Conservation (phyloP, 2,888 invertebrate genomes). For the Troglohyphantes excavatus region DNA sequence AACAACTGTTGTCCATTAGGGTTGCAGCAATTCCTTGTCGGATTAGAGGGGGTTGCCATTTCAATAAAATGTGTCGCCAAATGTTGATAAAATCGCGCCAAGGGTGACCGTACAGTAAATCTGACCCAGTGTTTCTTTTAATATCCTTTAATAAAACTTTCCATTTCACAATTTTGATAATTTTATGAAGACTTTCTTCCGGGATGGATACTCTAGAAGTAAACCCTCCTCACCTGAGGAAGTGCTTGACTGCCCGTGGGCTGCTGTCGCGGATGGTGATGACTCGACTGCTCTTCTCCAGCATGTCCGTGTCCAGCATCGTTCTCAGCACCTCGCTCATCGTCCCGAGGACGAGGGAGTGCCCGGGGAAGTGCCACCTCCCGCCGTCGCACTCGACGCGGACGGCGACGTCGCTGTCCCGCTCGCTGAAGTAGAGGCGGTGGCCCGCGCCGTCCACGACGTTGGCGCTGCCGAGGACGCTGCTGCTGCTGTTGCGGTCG, state of each 20-base stretch:
- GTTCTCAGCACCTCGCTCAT: constrained; percentile 70
- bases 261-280: constrained; percentile 50
- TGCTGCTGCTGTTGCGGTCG: not conserved
- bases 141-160: too few relatives aligned
- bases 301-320: constrained; percentile 64
- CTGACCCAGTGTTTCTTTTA: too few relatives aligned
- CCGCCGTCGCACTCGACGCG: constrained; percentile 49
- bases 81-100: too few relatives aligned
- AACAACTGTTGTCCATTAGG: too few relatives aligned
- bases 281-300: constrained; percentile 19
- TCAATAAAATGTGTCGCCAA: too few relatives aligned
- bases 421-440: constrained; percentile 50
- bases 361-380: constrained; percentile 54
- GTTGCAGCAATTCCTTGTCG: too few relatives aligned
- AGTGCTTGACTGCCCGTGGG: constrained; percentile 48
- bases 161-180: too few relatives aligned
- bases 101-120: too few relatives aligned
- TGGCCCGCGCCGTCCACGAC: constrained; percentile 32
- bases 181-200: too few relatives aligned
- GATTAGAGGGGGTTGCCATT: too few relatives aligned
- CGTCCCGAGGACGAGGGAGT: constrained; percentile 36
- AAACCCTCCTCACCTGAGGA: constrained; percentile 38
- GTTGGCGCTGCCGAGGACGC: too few relatives aligned
- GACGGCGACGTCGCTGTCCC: constrained; percentile 64
- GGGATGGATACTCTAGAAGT: not conserved